These are phyloP conservation scores for Cyanoramphus novaezelandiae DNA, from an alignment of 2,113 vertebrate species.

Conservation along the genomic window DNA sequence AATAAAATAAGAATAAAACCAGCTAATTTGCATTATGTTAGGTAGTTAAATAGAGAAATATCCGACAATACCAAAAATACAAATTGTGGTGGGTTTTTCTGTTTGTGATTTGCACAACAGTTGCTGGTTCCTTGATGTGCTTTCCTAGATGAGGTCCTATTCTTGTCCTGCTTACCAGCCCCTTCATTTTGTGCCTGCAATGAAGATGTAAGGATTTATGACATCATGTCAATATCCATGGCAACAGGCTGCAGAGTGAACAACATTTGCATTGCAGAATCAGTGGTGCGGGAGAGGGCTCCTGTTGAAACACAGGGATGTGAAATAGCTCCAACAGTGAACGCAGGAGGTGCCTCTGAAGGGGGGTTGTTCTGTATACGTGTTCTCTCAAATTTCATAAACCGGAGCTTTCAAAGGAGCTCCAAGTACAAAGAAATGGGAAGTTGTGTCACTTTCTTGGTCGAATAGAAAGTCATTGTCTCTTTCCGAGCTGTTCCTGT, in stretches of 20 bases:
- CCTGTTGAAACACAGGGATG: neutral
- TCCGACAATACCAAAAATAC: neutral
- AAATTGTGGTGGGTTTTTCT: neutral
- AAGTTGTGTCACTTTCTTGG: neutral
- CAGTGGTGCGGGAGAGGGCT: constrained; percentile 1
- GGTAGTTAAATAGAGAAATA: neutral
- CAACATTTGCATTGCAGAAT: constrained; percentile 60
- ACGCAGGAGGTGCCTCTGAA: neutral
- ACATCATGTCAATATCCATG: constrained; percentile 61
- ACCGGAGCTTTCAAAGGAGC: neutral
- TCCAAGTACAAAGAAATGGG: neutral
- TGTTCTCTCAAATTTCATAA: neutral
- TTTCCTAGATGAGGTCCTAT: neutral
- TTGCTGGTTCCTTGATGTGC: neutral
- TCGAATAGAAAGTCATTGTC: fast-evolving
- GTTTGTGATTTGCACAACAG: neutral
- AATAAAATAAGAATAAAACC: neutral
- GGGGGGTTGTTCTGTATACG: neutral
- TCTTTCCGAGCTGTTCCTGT: neutral
- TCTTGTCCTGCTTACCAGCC: neutral
- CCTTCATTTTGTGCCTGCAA: constrained; percentile 47
- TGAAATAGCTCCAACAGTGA: neutral
- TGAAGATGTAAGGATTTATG: constrained; percentile 66
- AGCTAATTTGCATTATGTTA: neutral
- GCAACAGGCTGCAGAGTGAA: constrained; percentile 52